phyloP scores from a whole-genome alignment of 2,113 vertebrate genomes.

The Oncorhynchus keta region DNA sequence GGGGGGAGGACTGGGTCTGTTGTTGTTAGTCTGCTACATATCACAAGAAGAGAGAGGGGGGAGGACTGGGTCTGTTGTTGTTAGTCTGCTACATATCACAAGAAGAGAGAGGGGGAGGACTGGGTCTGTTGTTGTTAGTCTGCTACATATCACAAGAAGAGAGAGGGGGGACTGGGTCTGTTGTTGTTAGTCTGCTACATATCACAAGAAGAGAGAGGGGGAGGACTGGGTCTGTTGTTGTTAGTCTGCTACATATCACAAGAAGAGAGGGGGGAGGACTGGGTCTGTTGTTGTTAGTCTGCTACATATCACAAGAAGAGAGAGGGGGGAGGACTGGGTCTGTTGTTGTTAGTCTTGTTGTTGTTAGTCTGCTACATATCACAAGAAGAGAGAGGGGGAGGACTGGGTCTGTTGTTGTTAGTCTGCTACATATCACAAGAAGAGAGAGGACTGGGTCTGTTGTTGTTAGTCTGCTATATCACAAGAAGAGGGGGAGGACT shows the following conservation, averaged over 20 bases:
- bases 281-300: constrained; percentile 80
- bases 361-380: constrained; percentile 21
- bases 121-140: constrained; percentile 79
- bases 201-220: constrained; percentile 60
- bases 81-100: constrained; percentile 85
- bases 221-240: constrained; percentile 70
- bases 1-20: constrained; percentile 56
- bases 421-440: too few species aligned
- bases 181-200: constrained; percentile 84
- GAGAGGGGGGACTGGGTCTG: constrained; percentile 52
- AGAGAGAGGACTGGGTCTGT: too few species aligned
- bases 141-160: constrained; percentile 78
- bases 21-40: constrained; percentile 84
- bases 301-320: constrained; percentile 76
- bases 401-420: too few species aligned
- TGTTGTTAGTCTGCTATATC: too few species aligned
- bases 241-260: constrained; percentile 85
- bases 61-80: constrained; percentile 70
- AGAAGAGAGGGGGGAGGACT: not conserved
- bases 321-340: constrained; percentile 47
- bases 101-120: not conserved
- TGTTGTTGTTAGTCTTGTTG: constrained; percentile 67
- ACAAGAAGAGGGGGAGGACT: too few species aligned
- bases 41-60: constrained; percentile 54
- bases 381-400: too few species aligned